These are phyloP conservation scores for Neolamprologus tretocephalus DNA, from an alignment of 2,113 vertebrate genomes.

Conservation along the genomic window DNA sequence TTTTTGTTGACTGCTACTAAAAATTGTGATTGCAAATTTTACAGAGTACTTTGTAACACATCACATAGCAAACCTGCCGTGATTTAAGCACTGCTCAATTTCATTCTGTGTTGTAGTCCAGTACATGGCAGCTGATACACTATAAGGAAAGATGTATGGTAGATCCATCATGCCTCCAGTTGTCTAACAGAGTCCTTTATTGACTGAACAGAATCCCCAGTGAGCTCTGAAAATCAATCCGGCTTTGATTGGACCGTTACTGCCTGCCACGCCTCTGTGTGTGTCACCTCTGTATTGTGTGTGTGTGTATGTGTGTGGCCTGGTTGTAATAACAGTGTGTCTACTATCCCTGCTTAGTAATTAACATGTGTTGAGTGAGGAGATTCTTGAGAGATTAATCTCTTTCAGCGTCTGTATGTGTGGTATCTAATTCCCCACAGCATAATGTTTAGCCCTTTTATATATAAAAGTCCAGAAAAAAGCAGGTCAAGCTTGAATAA, in stretches of 20 bases:
- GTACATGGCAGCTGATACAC: neutral
- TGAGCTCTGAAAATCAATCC: conserved; percentile 58
- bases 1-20: neutral
- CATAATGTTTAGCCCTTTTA: neutral
- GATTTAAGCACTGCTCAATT: neutral
- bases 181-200: conserved; percentile 62
- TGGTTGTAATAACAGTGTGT: neutral
- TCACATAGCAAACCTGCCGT: neutral
- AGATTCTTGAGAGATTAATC: conserved; percentile 1
- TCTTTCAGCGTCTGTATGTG: neutral
- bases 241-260: conserved; percentile 50
- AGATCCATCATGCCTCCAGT: conserved; percentile 57
- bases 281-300: neutral
- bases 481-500: neutral
- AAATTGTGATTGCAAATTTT: neutral
- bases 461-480: neutral
- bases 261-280: conserved; percentile 25
- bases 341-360: neutral
- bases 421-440: neutral
- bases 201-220: conserved; percentile 42
- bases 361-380: conserved; percentile 11
- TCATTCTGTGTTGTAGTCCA: neutral
- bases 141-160: conserved; percentile 7
- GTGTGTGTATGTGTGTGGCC: neutral
- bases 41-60: neutral